These are phyloP conservation scores for Tipula lateralis DNA, from an alignment of 2,888 invertebrate species.

Conservation along the genomic window DNA sequence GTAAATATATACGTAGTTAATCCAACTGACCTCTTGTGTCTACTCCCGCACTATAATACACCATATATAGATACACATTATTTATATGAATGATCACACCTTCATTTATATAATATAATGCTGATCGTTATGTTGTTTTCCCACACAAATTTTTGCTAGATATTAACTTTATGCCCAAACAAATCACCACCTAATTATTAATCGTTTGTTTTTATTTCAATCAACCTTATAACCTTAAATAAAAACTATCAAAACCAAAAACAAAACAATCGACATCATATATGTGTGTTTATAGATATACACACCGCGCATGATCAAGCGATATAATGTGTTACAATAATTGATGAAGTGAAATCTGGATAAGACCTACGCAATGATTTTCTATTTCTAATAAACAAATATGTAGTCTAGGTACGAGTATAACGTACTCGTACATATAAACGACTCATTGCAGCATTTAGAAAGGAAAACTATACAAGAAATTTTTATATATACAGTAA, in stretches of 20 bases:
- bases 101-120: not conserved
- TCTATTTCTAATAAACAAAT: not conserved
- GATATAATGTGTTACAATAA: constrained; percentile 19
- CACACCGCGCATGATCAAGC: not conserved
- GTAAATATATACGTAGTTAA: not conserved
- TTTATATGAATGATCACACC: not conserved
- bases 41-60: not conserved
- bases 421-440: not conserved
- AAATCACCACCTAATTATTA: constrained; percentile 24
- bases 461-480: not conserved
- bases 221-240: constrained; percentile 19
- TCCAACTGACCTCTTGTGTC: not conserved
- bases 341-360: constrained; percentile 24
- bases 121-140: not conserved
- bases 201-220: constrained; percentile 24
- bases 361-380: constrained; percentile 19
- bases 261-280: not conserved
- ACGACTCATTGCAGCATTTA: not conserved
- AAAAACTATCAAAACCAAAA: not conserved
- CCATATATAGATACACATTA: not conserved
- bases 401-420: not conserved
- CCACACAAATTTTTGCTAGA: constrained; percentile 14
- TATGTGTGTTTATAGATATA: not conserved
- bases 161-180: constrained; percentile 19
- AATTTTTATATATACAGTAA: not conserved